Evolutionary conservation across 2,888 invertebrate genomes (phyloP).

Genomic region (Sepiola atlantica): DNA sequence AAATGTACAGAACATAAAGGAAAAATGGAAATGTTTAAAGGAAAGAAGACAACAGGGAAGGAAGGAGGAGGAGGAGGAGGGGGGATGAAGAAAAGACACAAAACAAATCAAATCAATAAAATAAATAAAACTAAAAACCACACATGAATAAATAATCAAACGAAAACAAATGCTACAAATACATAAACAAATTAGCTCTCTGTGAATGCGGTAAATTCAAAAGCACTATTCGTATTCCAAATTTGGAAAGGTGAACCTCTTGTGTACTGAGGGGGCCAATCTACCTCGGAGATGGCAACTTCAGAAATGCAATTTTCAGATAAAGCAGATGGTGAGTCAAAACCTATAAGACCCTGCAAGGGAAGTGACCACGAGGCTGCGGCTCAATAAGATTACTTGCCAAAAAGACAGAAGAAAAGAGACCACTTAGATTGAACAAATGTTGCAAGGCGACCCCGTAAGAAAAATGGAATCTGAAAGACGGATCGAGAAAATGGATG

Average conservation of each 20-base stretch:
- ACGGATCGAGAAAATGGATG: not conserved
- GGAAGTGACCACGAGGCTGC: not conserved
- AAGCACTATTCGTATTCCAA: not conserved
- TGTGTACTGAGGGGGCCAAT: not conserved
- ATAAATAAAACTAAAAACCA: not conserved
- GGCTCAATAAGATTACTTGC: constrained; percentile 8
- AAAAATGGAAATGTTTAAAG: too few relatives aligned
- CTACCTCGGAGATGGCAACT: constrained; percentile 9
- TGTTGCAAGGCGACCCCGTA: not conserved
- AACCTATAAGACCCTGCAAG: constrained; percentile 4
- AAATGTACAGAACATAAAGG: too few relatives aligned
- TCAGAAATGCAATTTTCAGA: constrained; percentile 1
- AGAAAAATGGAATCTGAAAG: not conserved
- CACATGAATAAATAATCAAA: not conserved
- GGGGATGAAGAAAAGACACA: not conserved
- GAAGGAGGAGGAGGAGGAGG: too few relatives aligned
- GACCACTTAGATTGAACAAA: not conserved
- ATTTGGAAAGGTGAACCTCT: not conserved
- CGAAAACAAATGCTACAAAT: not conserved
- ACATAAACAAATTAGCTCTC: constrained; percentile 9
- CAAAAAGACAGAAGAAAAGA: constrained; percentile 14
- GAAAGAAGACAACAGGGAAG: too few relatives aligned
- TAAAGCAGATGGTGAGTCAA: constrained; percentile 32
- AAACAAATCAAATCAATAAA: not conserved
- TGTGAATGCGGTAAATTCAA: constrained; percentile 9